Evolutionary conservation across 2,113 vertebrate species (phyloP).

Genomic region (Tringa solitaria): DNA sequence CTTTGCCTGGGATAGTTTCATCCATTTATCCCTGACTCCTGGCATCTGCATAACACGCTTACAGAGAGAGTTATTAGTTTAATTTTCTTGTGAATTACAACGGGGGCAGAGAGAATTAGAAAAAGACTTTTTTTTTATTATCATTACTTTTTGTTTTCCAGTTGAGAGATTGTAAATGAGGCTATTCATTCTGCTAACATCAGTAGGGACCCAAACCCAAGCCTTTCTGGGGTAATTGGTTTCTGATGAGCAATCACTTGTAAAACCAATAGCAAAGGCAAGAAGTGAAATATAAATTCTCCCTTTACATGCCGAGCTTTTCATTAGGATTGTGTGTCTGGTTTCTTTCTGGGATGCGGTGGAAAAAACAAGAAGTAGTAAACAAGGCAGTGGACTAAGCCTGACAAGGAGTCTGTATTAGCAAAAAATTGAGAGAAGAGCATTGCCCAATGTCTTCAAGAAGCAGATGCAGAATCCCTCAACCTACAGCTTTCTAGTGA

Average conservation of each 20-base stretch:
- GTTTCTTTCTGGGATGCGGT: background rate
- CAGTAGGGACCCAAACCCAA: slow-evolving; percentile 53
- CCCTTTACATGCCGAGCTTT: background rate
- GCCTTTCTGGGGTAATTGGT: slow-evolving; percentile 58
- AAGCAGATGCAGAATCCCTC: background rate
- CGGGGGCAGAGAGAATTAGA: slow-evolving; percentile 42
- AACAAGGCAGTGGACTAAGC: background rate
- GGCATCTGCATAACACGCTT: slow-evolving; percentile 16
- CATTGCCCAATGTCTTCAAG: background rate
- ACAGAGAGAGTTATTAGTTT: slow-evolving; percentile 71
- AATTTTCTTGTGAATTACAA: slow-evolving; percentile 70
- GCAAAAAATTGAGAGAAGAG: background rate
- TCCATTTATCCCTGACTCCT: slow-evolving; percentile 48
- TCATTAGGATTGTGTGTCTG: background rate
- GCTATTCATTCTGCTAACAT: slow-evolving; percentile 58
- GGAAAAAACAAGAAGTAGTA: background rate
- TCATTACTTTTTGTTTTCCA: slow-evolving; percentile 65
- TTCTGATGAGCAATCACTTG: slow-evolving; percentile 59
- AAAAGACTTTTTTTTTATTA: slow-evolving; percentile 25
- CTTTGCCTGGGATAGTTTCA: slow-evolving; percentile 11
- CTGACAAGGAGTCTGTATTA: background rate
- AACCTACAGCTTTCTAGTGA: background rate
- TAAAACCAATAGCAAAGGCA: slow-evolving; percentile 55
- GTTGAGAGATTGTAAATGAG: slow-evolving; percentile 65
- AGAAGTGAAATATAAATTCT: slow-evolving; percentile 50